These are phyloP conservation scores for Lates calcarifer DNA, from an alignment of 2,113 vertebrate species.

Conservation along the genomic window DNA sequence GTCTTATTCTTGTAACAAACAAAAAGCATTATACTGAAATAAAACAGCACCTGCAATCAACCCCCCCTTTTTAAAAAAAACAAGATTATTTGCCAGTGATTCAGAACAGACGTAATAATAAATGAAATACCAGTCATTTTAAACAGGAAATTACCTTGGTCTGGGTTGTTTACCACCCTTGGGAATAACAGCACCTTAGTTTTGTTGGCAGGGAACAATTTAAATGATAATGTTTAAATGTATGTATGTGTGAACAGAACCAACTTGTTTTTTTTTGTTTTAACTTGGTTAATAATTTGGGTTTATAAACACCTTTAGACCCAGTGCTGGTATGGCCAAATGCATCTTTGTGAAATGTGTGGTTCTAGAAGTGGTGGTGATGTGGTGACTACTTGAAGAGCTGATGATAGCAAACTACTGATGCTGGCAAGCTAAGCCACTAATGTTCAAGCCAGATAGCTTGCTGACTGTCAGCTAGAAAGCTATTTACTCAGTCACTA, in stretches of 20 bases:
- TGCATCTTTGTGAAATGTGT: neutral
- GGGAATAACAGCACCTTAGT: neutral
- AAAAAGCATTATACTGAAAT: neutral
- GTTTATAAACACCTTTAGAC: neutral
- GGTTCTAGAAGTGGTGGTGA: neutral
- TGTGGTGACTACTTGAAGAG: neutral
- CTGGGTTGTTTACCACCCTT: slow-evolving; percentile 1
- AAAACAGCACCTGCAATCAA: neutral
- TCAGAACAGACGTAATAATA: neutral
- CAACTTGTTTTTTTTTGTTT: neutral
- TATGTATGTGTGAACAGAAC: neutral
- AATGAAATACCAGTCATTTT: neutral
- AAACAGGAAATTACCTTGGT: neutral
- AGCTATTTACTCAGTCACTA: neutral
- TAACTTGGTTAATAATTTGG: neutral
- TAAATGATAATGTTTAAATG: neutral
- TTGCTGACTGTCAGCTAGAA: neutral
- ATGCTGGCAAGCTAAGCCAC: neutral
- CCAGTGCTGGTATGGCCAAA: neutral
- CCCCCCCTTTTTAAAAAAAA: neutral
- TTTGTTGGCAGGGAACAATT: neutral
- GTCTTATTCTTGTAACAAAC: neutral
- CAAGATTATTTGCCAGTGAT: neutral
- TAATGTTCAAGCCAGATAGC: neutral
- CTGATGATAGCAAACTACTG: neutral